Evolutionary conservation across 2,888 invertebrate species (phyloP), one percentile per base, ranked within the genome.

Genomic region (Poecilobothrus nobilitatus): DNA sequence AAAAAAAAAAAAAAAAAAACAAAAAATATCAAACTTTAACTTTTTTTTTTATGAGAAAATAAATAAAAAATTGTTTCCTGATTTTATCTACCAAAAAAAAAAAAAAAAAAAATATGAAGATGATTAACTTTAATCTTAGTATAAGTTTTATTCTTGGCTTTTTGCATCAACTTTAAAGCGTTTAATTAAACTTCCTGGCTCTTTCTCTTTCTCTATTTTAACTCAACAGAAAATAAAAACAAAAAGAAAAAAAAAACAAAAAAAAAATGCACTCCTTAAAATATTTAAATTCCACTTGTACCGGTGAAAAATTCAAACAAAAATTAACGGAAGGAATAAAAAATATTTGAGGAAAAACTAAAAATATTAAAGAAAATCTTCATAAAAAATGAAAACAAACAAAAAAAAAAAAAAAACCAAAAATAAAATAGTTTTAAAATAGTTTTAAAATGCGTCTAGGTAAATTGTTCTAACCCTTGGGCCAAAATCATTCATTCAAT

Each of bases 101-200:
- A 53, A 53, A 53, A 53, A 53, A 15, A 53, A 53, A 53, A 53
- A 53, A 53, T 53, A 53, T 53, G 53, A 53, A 18, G 53, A 53
- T 53, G 53, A 53, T 53, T 53, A 53, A 53, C 53, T 53, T 53
- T 53, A 53, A 53, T 53, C 53, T 18, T 53, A 53, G 53, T 12
- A 53, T 41, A 41, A 12, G 9, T 41, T 41, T 53, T 53, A 18
- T 53, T 53, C 15, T 53, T 53, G 18, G 9, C 15, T 53, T 53
- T 9, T 53, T 53, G 9, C 15, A 12, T 53, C 53, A 18, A 5
- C 15, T 15, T 12, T 18, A 53, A 53, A 53, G 53, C 53, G 53
- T 53, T 53, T 53, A 53, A 53, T 53, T 53, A 53, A 53, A 53
- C 53, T 53, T 53, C 53, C 53, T 53, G 53, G 53, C 53, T 15